Conservation (phyloP, 2,797 vertebrate species). For the Orestias chungarensis region DNA sequence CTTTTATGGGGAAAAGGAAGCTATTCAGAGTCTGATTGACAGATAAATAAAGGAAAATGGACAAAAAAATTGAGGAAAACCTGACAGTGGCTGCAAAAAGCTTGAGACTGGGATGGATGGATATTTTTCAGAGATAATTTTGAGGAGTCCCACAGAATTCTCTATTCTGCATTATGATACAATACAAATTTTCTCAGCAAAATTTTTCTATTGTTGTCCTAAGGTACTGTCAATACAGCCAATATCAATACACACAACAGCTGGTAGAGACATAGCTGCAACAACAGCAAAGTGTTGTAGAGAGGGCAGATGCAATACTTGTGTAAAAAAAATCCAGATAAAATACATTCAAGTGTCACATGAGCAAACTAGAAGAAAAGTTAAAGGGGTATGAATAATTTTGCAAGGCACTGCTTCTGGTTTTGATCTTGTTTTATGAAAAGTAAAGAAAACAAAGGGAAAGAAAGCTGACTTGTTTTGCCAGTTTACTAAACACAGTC, state of each 20-base stretch:
- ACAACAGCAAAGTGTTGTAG: neutral
- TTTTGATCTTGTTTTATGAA: neutral
- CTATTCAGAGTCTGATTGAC: neutral
- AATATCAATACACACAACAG: neutral
- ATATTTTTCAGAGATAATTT: neutral
- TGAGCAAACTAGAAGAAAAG: neutral
- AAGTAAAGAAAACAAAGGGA: constrained; percentile 11
- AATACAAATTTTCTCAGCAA: too few relatives aligned
- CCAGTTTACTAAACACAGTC: constrained; percentile 18
- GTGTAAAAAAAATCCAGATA: neutral
- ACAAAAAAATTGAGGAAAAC: neutral
- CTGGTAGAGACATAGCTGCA: neutral
- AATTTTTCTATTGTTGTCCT: neutral
- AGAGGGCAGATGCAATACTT: neutral
- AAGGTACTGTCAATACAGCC: neutral
- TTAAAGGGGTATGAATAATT: neutral
- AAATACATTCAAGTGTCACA: neutral
- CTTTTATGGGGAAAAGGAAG: neutral
- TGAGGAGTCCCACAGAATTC: neutral
- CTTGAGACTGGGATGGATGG: neutral
- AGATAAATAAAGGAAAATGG: neutral
- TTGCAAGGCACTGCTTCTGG: neutral
- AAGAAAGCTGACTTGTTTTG: constrained; percentile 23
- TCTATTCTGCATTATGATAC: too few relatives aligned
- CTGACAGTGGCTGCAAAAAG: neutral